Evolutionary conservation across 2,797 vertebrate genomes (phyloP).

Genomic region (Mormyrus hasselquistii): DNA sequence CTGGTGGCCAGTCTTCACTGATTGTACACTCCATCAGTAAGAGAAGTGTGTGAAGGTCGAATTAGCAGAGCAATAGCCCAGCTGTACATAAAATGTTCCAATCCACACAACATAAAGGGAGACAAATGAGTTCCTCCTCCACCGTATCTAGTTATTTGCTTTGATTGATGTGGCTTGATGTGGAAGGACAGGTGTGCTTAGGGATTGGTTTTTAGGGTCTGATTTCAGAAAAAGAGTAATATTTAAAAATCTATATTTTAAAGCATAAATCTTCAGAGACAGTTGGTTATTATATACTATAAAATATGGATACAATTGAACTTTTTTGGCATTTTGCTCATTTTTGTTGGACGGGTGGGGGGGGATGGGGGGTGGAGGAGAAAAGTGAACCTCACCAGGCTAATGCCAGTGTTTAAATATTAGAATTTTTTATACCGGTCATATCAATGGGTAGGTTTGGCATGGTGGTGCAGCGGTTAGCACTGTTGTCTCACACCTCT

Average conservation of each 20-base stretch:
- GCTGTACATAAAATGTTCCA: not conserved
- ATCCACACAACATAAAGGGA: not conserved
- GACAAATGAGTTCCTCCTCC: not conserved
- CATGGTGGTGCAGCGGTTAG: too few relatives aligned
- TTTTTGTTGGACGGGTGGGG: not conserved
- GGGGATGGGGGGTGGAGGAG: not conserved
- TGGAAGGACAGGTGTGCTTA: not conserved
- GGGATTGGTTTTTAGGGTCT: not conserved
- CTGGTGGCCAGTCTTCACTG: not conserved
- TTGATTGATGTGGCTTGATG: not conserved
- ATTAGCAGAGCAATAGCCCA: not conserved
- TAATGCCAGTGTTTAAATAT: not conserved
- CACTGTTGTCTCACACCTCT: too few relatives aligned
- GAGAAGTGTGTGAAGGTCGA: not conserved
- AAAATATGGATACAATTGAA: not conserved
- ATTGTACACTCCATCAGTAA: not conserved
- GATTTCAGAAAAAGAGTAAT: not conserved
- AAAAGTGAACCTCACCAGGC: not conserved
- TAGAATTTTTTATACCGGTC: not conserved
- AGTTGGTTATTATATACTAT: not conserved
- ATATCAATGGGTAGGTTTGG: not conserved
- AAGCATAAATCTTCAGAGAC: not conserved
- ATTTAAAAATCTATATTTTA: not conserved
- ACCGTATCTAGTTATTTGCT: not conserved
- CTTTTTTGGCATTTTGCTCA: not conserved